Conservation (phyloP, 2,113 vertebrate species). For the Ageneiosus marmoratus region DNA sequence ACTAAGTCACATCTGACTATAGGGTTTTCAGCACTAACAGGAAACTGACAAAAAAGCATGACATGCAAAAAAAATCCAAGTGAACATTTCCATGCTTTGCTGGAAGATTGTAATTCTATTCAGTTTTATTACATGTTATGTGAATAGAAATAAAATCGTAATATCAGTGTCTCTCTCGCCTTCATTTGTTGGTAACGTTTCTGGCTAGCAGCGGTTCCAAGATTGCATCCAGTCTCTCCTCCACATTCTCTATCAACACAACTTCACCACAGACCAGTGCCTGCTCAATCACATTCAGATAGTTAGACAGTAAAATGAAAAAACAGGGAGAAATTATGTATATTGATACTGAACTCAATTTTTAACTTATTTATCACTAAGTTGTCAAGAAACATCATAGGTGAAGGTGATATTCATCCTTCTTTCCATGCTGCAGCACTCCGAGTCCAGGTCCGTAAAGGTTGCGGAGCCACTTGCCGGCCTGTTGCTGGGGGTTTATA, state of each 20-base stretch:
- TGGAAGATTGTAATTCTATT: too few species aligned
- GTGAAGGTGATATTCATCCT: conserved; percentile 66
- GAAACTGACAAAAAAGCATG: neutral
- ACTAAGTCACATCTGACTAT: conserved; percentile 68
- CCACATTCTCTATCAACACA: conserved; percentile 76
- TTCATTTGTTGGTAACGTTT: conserved; percentile 78
- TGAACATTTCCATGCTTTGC: neutral
- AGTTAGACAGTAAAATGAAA: conserved; percentile 57
- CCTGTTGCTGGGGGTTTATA: conserved; percentile 84
- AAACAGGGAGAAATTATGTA: neutral
- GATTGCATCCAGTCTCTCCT: conserved; percentile 76
- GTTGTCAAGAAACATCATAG: neutral
- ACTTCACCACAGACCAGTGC: conserved; percentile 74
- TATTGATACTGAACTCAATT: neutral
- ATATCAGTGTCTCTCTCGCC: conserved; percentile 61
- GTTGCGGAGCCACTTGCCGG: conserved; percentile 84
- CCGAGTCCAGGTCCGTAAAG: conserved; percentile 77
- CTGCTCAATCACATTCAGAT: conserved; percentile 76
- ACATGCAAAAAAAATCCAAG: neutral
- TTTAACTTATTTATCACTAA: neutral
- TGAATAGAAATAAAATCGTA: neutral
- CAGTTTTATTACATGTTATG: neutral
- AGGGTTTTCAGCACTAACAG: conserved; percentile 15
- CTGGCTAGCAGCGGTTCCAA: conserved; percentile 77
- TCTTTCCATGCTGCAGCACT: conserved; percentile 74